Evolutionary conservation across 1,140 invertebrate genomes (phyloP), one percentile per base, ranked within the genome.

Genomic region (Drosophila sucinea): DNA sequence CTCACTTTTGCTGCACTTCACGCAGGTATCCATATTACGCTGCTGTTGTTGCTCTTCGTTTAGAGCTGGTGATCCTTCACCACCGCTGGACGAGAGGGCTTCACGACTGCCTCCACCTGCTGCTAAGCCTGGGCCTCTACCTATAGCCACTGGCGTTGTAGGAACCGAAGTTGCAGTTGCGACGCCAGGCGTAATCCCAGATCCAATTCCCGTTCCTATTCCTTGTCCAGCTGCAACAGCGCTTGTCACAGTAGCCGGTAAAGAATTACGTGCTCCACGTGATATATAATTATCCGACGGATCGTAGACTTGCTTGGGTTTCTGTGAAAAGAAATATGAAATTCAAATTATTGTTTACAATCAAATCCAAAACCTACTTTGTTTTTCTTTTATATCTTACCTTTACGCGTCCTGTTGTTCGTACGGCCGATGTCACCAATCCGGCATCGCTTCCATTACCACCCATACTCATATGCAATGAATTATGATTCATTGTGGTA

Each of bases 281-380:
- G 95, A 94, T n/a, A 95, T 81, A 81, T 95, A 94, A 75, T 94
- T 95, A 66, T 96, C 95, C 0, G 95, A 96, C n/a, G 95, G 95
- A 92, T 96, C 95, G 76, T 95, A 95, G 1, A 96, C 95, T 72
- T 94, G 95, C 75, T 95, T 95, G 0, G 91, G 90, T 85, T 91
- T 91, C 85, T 91, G 38, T 3, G 0, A 60, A 32, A 38, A 0
- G 7, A 8, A 40, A 29, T 0, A 11, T 0, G 5, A 6, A 51
- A n/a, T 7, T 25, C 25, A 25, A 0, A 29, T 1, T 4, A 27
- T 57, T 33, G 47, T 29, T 38, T 10, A 44, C 29, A 2, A 17
- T 11, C 7, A 17, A 32, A 41, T 30, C 40, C 3, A 1, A 38
- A 29, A 3, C n/a, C 55, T 25, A 55, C 41, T 33, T 41, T 11